Percentiles rank a stretch among this genome's conserved stretches.
These are phyloP conservation scores for Pavo muticus DNA, from an alignment of 2,113 vertebrate genomes.

Conservation along the genomic window DNA sequence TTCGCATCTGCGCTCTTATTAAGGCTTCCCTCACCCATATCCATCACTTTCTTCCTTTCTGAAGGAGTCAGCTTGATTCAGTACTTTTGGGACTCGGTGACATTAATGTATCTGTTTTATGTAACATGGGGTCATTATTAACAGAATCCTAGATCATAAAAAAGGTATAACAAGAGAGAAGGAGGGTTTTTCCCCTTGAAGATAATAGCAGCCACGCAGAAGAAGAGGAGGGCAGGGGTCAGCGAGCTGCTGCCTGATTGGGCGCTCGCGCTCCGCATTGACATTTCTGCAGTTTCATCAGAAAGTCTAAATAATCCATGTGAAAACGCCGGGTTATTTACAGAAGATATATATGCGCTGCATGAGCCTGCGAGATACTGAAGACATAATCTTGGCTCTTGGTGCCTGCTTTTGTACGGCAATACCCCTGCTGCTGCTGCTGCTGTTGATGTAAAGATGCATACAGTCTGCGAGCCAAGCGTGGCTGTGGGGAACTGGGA, in stretches of 20 bases:
- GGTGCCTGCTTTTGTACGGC: background rate
- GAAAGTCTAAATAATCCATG: conserved; percentile 81
- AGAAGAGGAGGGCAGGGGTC: conserved; percentile 87
- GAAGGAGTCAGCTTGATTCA: conserved; percentile 74
- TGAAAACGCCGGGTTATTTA: conserved; percentile 74
- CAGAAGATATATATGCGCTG: conserved; percentile 19
- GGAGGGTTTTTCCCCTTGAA: conserved; percentile 85
- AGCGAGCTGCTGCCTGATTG: conserved; percentile 80
- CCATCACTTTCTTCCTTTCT: conserved; percentile 26
- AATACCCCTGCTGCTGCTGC: background rate
- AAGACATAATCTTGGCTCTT: background rate
- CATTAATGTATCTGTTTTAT: conserved; percentile 81
- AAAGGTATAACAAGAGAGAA: conserved; percentile 81
- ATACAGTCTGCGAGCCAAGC: fast-evolving
- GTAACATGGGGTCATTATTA: conserved; percentile 76
- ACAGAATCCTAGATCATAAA: conserved; percentile 77
- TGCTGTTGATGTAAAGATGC: fast-evolving
- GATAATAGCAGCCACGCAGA: conserved; percentile 84
- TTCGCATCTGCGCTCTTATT: background rate
- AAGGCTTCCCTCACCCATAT: background rate
- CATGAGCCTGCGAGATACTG: background rate
- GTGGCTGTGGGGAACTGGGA: background rate
- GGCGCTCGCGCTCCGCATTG: conserved; percentile 73
- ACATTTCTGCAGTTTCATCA: conserved; percentile 85
- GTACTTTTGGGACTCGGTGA: conserved; percentile 76